Base-by-base conservation (phyloP, 1,140 invertebrate genomes). In the Pomacea maculata region DNA sequence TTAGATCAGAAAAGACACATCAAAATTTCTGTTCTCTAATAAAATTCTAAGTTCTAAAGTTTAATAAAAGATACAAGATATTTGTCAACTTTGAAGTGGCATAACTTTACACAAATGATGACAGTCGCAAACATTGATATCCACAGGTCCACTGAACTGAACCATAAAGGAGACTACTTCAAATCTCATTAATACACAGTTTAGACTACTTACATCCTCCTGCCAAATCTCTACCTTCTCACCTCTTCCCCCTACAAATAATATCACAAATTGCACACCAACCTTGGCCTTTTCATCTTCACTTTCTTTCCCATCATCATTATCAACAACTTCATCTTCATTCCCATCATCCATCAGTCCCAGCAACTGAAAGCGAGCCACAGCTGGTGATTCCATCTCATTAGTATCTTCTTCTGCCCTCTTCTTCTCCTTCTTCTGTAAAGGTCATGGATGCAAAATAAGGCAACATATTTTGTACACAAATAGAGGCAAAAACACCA, bases 371-470 rank as follows among this genome's bases (percentile, higher is more conserved):
- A 88, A 87, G 15, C 82, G 72, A 4, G 85, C 76, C 34, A 83
- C 11, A 9, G 79, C 70, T 70, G 68, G 70, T 29, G 75, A 71
- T 34, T 74, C 78, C 8, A 73, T 68, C 15, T 83, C 83, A 15
- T 85, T 84, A 0, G 83, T 82, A 14, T 85, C 84, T 0, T 80
- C 83, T 64, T 80, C 80, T 64, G 54, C 75, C 10, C 65, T 70
- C 19, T 79, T 54, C 74, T 82, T 80, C 65, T 84, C 85, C 80
- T 84, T 86, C 71, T 85, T 85, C 78, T 87, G 86, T 68, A 87
- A 86, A 63, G 86, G 79, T 83, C 83, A 63, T 29, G 71, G 1
- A 21, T 75, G 75, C 74, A 76, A 11, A 57, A 45, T 9, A 25
- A 17, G 21, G 52, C 29, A 57, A n/a, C 25, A 54, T 75, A 25